phyloP scores from a whole-genome alignment of 2,797 vertebrate species.

The Heterohyrax brucei region DNA sequence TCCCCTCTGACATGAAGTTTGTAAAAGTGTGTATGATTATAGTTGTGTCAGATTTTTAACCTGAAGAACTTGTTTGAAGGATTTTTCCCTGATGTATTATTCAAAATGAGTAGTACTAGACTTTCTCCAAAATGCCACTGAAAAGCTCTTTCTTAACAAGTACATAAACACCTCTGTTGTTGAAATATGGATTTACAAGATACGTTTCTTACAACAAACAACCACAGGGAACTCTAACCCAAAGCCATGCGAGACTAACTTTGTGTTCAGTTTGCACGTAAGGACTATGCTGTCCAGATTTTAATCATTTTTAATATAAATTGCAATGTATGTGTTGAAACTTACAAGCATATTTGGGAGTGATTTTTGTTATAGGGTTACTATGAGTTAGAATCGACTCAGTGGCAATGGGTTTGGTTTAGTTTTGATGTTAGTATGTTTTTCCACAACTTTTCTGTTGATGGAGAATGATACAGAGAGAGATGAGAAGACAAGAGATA shows the following conservation, averaged over 20 bases:
- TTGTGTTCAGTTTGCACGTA: conserved; percentile 10
- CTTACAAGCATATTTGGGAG: conserved; percentile 2
- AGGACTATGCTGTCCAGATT: conserved; percentile 40
- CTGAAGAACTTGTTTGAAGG: conserved; percentile 69
- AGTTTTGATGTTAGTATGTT: conserved; percentile 26
- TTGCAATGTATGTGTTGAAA: conserved; percentile 34
- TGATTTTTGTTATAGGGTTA: neutral
- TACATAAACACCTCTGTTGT: neutral
- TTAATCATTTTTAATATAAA: conserved; percentile 48
- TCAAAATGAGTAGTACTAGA: conserved; percentile 24
- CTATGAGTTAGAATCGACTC: no score
- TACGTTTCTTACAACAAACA: conserved; percentile 34
- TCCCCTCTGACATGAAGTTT: neutral
- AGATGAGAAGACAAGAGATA: neutral
- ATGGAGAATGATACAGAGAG: neutral
- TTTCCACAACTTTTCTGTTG: neutral
- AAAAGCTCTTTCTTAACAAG: conserved; percentile 50
- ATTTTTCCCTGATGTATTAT: neutral
- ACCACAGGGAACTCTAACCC: neutral
- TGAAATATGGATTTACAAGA: conserved; percentile 37
- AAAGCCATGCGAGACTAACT: conserved; percentile 56
- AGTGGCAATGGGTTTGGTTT: no score
- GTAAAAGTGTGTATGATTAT: neutral
- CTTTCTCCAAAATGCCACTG: conserved; percentile 16
- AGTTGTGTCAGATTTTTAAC: conserved; percentile 49